Evolutionary conservation across 2,888 invertebrate species (phyloP), one percentile per base, ranked within the genome.

Genomic region (Liposcelis brunnea): DNA sequence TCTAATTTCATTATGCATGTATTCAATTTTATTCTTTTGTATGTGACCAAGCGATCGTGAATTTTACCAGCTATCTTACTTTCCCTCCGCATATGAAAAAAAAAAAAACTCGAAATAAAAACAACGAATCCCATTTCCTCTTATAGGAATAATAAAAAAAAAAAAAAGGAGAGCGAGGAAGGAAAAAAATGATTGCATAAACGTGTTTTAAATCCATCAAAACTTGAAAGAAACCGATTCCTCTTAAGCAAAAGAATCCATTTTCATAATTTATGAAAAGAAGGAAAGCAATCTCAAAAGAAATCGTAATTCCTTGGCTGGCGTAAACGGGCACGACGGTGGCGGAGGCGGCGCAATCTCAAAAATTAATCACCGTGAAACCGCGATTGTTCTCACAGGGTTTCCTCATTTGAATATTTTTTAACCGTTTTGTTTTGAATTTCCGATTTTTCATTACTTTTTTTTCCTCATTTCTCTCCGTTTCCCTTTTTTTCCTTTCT

Each of bases 211-310:
- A 32, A 10, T 32, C 10, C 32, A 32, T 32, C 10, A n/a, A 32
- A 32, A 10, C 32, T 32, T 32, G 32, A 32, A n/a, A 32, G 32
- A 32, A 32, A 10, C 10, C 32, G 32, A 32, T 32, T 14, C 14
- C 16, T 12, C 37, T 10, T 18, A 36, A 36, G 37, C 15, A 36
- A 12, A 14, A 12, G 16, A 36, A 36, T 36, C 16, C 8, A 36
- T 36, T 36, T 36, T 36, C 37, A 36, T 36, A 36, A 10, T 36
- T 36, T 12, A 36, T 15, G 14, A 18, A 36, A 36, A 36, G 16
- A 36, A 15, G 37, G 16, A 36, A 36, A n/a, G n/a, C n/a, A n/a
- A n/a, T n/a, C n/a, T n/a, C n/a, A n/a, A n/a, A n/a, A n/a, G n/a
- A n/a, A n/a, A n/a, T n/a, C n/a, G 10, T 36, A 36, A 36, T 36